phyloP scores from a whole-genome alignment of 1,140 invertebrate species.

The Drosophila nigromelanica region DNA sequence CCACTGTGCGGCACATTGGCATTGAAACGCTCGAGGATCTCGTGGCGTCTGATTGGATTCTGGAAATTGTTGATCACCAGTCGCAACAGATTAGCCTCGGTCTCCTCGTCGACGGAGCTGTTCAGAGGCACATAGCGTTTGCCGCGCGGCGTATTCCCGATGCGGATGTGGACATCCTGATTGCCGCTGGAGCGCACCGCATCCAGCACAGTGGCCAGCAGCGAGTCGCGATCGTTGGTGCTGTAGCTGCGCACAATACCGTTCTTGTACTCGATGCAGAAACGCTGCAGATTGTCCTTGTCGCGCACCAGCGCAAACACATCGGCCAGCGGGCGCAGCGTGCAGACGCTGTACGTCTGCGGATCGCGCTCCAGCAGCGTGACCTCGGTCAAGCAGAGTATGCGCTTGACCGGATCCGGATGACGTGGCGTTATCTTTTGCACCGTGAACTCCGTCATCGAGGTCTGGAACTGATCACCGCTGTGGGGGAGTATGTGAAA shows the following conservation, averaged over 20 bases:
- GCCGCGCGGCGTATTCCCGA: conserved; percentile 91
- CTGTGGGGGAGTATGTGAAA: conserved; percentile 85
- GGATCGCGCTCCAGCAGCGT: conserved; percentile 98
- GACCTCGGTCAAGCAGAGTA: conserved; percentile 97
- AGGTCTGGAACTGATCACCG: conserved; percentile 94
- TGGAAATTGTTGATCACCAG: conserved; percentile 83
- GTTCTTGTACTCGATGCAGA: conserved; percentile 97
- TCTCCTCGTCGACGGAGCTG: conserved; percentile 96
- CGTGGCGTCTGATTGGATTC: conserved; percentile 84
- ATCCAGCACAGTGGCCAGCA: conserved; percentile 97
- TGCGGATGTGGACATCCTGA: conserved; percentile 97
- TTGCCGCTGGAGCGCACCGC: conserved; percentile 98
- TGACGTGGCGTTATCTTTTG: conserved; percentile 93
- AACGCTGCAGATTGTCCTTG: conserved; percentile 95
- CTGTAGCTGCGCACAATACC: conserved; percentile 94
- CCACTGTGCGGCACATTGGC: conserved; percentile 99
- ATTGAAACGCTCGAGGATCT: conserved; percentile 96
- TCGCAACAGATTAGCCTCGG: conserved; percentile 90
- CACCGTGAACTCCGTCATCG: conserved; percentile 95
- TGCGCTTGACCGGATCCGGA: conserved; percentile 91
- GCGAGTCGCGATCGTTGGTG: conserved; percentile 94
- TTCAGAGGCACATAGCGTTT: conserved; percentile 95
- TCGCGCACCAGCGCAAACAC: conserved; percentile 96
- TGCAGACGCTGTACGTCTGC: conserved; percentile 95
- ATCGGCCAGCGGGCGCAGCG: conserved; percentile 93